Base-by-base conservation (phyloP, 2,113 vertebrate species). In the Desmodus rotundus region DNA sequence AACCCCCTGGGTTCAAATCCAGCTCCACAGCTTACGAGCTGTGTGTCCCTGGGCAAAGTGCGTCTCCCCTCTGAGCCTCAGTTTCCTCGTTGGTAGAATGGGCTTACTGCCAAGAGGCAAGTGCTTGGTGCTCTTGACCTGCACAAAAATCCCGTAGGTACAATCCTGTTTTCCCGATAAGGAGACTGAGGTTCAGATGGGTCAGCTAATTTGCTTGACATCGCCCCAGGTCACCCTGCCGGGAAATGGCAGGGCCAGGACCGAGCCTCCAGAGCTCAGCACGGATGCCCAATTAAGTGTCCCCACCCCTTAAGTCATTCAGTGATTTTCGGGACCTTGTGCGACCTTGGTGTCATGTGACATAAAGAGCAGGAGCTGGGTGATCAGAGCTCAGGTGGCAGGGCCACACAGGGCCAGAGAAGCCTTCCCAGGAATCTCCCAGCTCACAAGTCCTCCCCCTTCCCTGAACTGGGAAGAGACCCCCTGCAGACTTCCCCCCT, bases 251-350 rank as follows among this genome's bases (percentile, higher is more conserved):
- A 45, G 72, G 43, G 31, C 36, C 56, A 4, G 45, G 63, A 38
- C n/a, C 1, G 10, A 16, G 28, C 36, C 36, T 56, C n/a, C 4
- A 19, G 36, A 36, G 36, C 45, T 41, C 36, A 26, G 80, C 36
- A 78, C 0, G 47, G 31, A 52, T 0, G 3, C n/a, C 82, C 43
- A 15, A 2, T 3, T 5, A 43, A 22, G 2, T 2, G 4, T 1
- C 26, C 12, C n/a, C 15, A 2, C 20, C 47, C 20, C 43, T 17
- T 11, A 1, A 65, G 43, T n/a, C 24, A 74, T 26, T 38, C n/a
- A 22, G 3, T 3, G 63, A 89, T 16, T 80, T 78, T 7, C 24
- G 24, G 7, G 82, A 58, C 65, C 87, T 90, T 41, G n/a, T n/a
- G 36, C 43, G 85, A 43, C 78, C 50, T 52, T 61, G 84, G 31